Evolutionary conservation across 1,140 invertebrate species (phyloP), one percentile per base, ranked within the genome.

Genomic region (Uloborus diversus): DNA sequence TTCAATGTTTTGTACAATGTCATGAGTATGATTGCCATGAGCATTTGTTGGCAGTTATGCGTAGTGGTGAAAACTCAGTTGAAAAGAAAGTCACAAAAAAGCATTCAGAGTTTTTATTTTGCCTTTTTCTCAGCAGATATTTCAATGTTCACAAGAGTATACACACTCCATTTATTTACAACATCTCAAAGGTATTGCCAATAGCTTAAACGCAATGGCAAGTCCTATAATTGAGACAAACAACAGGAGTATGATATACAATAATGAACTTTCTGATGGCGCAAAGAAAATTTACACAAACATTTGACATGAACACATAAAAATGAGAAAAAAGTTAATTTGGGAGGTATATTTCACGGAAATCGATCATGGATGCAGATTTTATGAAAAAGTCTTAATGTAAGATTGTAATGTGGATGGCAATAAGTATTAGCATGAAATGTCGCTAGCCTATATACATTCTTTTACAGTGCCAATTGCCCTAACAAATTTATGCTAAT

Each of bases 91-190:
- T 3, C 23, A 59, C 56, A 42, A 64, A 27, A 66, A 42, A 78
- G 73, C 73, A 78, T 78, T 78, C 73, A 78, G 73, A 78, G 73
- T 65, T 61, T 78, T 78, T 78, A 78, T 78, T 78, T 78, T 78
- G 62, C 73, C 73, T 78, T 78, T 66, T 78, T 65, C 51, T 78
- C 73, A 78, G 73, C 62, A 78, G 47, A 56, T 65, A 51, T 78
- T 78, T 51, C 27, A 25, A 53, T 64, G 61, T 66, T 65, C 73
- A 78, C 62, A 78, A 65, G 73, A 65, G 33, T 78, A 78, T 57
- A 66, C 73, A 65, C 61, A 65, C 73, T 66, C 62, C 62, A 53
- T 66, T 66, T 78, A 65, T 78, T 78, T 78, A 78, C 73, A 78
- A 3, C 20, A 49, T 59, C 73, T 64, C 73, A 66, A 56, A 56